phyloP scores from a whole-genome alignment of 2,797 vertebrate species.

The Myiotriccus ornatus region DNA sequence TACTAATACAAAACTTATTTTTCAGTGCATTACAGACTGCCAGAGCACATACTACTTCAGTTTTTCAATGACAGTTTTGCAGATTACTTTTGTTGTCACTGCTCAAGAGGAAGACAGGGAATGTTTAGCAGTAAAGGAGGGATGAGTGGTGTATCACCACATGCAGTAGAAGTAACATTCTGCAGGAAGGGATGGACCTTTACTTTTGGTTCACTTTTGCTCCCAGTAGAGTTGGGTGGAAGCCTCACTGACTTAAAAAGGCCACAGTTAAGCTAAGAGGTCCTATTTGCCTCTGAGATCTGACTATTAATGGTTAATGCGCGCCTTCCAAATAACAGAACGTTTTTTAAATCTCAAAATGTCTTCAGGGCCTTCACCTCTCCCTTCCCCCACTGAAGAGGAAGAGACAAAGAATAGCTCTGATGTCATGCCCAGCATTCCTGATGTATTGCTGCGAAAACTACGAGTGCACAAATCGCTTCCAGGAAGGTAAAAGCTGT shows the following conservation, averaged over 20 bases:
- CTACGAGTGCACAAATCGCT: constrained; percentile 90
- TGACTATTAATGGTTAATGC: background rate
- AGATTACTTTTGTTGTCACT: background rate
- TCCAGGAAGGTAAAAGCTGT: constrained; percentile 85
- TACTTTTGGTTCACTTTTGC: background rate
- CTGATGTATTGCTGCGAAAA: constrained; percentile 92
- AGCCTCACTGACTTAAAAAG: background rate
- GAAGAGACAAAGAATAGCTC: constrained; percentile 83
- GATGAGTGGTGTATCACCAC: background rate
- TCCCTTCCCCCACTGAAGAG: constrained; percentile 70
- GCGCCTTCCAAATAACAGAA: background rate
- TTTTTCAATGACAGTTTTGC: background rate
- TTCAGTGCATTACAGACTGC: background rate
- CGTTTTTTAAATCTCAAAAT: background rate
- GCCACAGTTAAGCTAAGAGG: background rate
- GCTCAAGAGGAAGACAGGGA: background rate
- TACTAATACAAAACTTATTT: background rate
- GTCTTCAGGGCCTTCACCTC: constrained; percentile 76
- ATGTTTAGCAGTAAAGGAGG: background rate
- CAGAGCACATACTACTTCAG: background rate
- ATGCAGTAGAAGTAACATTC: background rate
- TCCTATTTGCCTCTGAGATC: background rate
- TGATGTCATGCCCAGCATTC: constrained; percentile 94
- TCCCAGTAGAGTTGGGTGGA: background rate
- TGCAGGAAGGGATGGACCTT: background rate